A percentile compares a stretch with the other conserved stretches of the same genome.
Evolutionary conservation across 2,888 invertebrate species (phyloP).

Genomic region (Cartodere bifasciata): DNA sequence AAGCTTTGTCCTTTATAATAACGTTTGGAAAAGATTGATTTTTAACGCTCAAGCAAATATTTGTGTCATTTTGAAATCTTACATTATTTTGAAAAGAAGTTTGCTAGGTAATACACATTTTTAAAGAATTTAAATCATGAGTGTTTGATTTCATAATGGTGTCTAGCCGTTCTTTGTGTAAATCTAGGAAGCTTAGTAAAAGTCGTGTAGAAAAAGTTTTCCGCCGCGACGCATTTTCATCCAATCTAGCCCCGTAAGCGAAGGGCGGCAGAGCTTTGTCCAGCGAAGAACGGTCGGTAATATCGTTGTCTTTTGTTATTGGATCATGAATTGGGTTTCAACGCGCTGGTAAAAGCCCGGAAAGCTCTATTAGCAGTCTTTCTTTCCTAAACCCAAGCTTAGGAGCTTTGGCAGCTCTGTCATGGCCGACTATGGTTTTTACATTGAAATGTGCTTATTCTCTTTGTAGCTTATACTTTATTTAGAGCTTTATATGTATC

Average conservation of each 20-base stretch:
- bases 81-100: no score
- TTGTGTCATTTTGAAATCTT: no score
- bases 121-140: no score
- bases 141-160: no score
- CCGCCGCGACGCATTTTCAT: slow-evolving; percentile 1
- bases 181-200: no score
- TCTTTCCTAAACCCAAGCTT: slow-evolving; percentile 36
- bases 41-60: no score
- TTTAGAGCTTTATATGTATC: no score
- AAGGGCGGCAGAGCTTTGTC: slow-evolving; percentile 32
- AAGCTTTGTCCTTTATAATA: slow-evolving; percentile 1
- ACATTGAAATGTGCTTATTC: slow-evolving; percentile 37
- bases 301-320: slow-evolving; percentile 41
- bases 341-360: slow-evolving; percentile 36
- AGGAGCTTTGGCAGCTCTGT: slow-evolving; percentile 36
- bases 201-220: no score
- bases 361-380: slow-evolving; percentile 40
- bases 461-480: slow-evolving; percentile 30
- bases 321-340: slow-evolving; percentile 40
- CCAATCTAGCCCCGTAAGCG: no score
- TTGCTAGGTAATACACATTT: no score
- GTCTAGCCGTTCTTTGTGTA: no score
- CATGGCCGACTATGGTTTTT: slow-evolving; percentile 35
- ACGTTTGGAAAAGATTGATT: no score
- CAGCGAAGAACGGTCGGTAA: slow-evolving; percentile 36